Conservation (phyloP, 2,888 invertebrate genomes). For the Automeris io region DNA sequence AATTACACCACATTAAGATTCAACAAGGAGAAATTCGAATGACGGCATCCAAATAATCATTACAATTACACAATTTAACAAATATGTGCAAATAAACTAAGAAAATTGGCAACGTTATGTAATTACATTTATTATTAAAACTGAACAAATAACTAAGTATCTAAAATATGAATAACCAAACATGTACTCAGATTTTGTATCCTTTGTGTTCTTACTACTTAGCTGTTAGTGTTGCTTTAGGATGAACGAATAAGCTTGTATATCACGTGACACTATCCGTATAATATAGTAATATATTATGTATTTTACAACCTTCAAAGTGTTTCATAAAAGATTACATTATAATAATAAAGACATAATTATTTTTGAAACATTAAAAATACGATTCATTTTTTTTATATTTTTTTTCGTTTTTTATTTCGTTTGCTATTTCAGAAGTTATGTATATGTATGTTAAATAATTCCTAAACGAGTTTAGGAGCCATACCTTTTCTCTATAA, state of each 20-base stretch:
- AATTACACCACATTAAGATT: constrained; percentile 72
- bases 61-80: constrained; percentile 70
- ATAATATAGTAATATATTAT: constrained; percentile 19
- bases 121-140: constrained; percentile 65
- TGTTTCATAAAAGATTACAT: constrained; percentile 14
- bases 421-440: constrained; percentile 32
- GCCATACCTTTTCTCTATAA: constrained; percentile 52
- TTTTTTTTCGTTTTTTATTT: constrained; percentile 20
- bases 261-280: constrained; percentile 17
- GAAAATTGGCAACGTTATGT: constrained; percentile 70
- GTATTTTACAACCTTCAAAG: constrained; percentile 55
- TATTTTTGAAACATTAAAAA: background rate
- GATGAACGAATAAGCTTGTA: constrained; percentile 40
- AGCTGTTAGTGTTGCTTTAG: constrained; percentile 15
- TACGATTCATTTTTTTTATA: constrained; percentile 4
- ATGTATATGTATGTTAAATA: constrained; percentile 4
- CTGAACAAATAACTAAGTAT: constrained; percentile 68
- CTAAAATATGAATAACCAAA: constrained; percentile 71
- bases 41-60: constrained; percentile 70
- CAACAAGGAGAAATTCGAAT: constrained; percentile 64
- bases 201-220: constrained; percentile 12
- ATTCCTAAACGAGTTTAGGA: constrained; percentile 25
- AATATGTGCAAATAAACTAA: constrained; percentile 75
- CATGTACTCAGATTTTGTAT: constrained; percentile 33
- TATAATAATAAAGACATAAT: background rate